Evolutionary conservation across 92 coral and sea anemone genomes (phyloP).

Genomic region (Porites divaricata): DNA sequence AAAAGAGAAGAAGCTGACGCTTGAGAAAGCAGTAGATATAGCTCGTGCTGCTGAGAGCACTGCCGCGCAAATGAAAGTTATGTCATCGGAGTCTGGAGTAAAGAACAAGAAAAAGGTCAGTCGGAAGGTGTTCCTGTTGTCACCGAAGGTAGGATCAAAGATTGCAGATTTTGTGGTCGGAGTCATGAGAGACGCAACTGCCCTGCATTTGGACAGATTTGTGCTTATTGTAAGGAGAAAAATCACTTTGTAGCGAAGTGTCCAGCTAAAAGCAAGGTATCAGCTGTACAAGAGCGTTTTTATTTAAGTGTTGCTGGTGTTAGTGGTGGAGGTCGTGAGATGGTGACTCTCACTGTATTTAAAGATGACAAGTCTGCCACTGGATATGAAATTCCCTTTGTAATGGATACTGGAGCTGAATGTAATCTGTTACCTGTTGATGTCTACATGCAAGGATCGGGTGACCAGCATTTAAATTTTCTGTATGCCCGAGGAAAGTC

Average conservation of each 20-base stretch:
- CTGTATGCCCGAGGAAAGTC: slow-evolving; percentile 35
- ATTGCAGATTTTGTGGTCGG: slow-evolving; percentile 56
- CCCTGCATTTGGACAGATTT: slow-evolving; percentile 62
- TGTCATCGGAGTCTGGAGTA: slow-evolving; percentile 25
- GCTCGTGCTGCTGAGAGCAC: slow-evolving; percentile 38
- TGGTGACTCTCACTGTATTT: slow-evolving; percentile 34
- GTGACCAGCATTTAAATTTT: slow-evolving; percentile 15
- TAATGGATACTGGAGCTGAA: slow-evolving; percentile 62
- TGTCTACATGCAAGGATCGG: slow-evolving; percentile 36
- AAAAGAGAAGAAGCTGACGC: slow-evolving; percentile 43
- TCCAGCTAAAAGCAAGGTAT: slow-evolving; percentile 33
- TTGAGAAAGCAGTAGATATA: slow-evolving; percentile 29
- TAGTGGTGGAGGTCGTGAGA: slow-evolving; percentile 26
- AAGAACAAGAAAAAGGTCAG: slow-evolving; percentile 35
- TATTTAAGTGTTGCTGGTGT: slow-evolving; percentile 33
- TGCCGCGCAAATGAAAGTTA: slow-evolving; percentile 38
- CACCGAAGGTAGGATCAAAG: slow-evolving; percentile 32
- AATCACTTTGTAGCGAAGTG: slow-evolving; percentile 55
- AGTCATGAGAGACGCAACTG: slow-evolving; percentile 47
- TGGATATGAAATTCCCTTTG: slow-evolving; percentile 35
- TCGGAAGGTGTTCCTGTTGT: slow-evolving; percentile 14
- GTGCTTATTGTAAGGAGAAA: slow-evolving; percentile 45
- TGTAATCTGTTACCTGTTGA: slow-evolving; percentile 52
- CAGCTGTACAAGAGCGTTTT: slow-evolving; percentile 47
- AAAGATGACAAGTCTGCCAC: slow-evolving; percentile 8